Conservation (phyloP, 2,113 vertebrate species). For the Pseudolaguvia tuberculata region DNA sequence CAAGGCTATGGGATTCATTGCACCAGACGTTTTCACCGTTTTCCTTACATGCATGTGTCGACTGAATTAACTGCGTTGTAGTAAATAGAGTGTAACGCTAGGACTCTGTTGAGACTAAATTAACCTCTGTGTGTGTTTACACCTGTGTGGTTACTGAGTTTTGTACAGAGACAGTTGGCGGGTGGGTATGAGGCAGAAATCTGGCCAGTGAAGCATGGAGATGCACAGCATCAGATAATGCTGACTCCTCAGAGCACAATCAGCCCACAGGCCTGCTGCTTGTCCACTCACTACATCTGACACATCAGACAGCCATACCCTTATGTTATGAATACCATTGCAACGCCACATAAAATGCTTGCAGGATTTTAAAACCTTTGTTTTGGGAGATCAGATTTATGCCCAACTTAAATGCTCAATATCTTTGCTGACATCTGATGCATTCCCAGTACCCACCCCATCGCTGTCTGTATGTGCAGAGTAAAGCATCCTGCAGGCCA, state of each 20-base stretch:
- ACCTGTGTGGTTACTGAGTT: conserved; percentile 48
- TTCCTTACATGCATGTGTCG: neutral
- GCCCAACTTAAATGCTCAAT: neutral
- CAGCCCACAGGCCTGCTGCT: conserved; percentile 55
- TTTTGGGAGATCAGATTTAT: neutral
- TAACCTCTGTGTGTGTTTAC: conserved; percentile 44
- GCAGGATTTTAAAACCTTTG: too few relatives aligned
- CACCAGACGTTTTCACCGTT: neutral
- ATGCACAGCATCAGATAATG: conserved; percentile 65
- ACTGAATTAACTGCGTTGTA: neutral
- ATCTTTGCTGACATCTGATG: conserved; percentile 19
- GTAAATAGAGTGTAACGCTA: neutral
- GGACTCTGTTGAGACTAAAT: conserved; percentile 4
- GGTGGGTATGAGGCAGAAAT: conserved; percentile 54
- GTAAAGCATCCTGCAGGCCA: conserved; percentile 13
- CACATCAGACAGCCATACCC: conserved; percentile 8
- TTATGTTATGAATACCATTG: too few relatives aligned
- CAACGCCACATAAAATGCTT: too few relatives aligned
- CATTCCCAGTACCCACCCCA: conserved; percentile 7
- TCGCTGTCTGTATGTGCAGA: conserved; percentile 9
- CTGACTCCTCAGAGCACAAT: conserved; percentile 56
- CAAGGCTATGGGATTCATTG: neutral
- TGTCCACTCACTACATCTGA: conserved; percentile 45
- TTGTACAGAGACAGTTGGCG: conserved; percentile 63
- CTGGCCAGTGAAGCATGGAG: conserved; percentile 61